Conservation (phyloP, 2,888 invertebrate species). For the Tridacna gigas region DNA sequence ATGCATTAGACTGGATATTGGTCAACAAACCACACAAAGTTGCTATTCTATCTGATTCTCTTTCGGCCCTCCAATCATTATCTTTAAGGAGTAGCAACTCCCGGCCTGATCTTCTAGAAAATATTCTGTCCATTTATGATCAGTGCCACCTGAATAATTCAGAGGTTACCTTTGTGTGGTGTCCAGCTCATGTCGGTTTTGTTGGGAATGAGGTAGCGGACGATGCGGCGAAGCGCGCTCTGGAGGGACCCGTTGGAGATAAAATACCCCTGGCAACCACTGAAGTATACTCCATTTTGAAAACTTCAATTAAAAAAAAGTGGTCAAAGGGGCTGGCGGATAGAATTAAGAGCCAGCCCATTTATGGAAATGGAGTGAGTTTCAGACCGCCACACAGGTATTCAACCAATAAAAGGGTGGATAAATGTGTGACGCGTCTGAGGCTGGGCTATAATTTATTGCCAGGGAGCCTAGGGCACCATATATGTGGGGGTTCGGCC, state of each 20-base stretch:
- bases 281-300: background rate
- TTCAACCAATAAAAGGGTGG: background rate
- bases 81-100: background rate
- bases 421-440: conserved; percentile 18
- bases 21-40: conserved; percentile 2
- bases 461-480: conserved; percentile 1
- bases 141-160: background rate
- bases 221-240: conserved; percentile 6
- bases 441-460: conserved; percentile 7
- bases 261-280: background rate
- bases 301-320: background rate
- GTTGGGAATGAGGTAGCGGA: conserved; percentile 30
- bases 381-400: background rate
- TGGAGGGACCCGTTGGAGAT: background rate
- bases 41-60: conserved; percentile 12
- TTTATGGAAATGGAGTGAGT: background rate
- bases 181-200: conserved; percentile 32
- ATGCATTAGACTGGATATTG: conserved; percentile 7
- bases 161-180: conserved; percentile 18
- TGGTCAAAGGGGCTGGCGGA: background rate
- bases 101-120: conserved; percentile 14
- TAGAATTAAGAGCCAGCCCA: background rate
- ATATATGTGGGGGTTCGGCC: background rate
- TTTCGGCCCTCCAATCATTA: conserved; percentile 1
- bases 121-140: conserved; percentile 9